phyloP scores from a whole-genome alignment of 2,888 invertebrate species.

The Cheilosia scutellata region DNA sequence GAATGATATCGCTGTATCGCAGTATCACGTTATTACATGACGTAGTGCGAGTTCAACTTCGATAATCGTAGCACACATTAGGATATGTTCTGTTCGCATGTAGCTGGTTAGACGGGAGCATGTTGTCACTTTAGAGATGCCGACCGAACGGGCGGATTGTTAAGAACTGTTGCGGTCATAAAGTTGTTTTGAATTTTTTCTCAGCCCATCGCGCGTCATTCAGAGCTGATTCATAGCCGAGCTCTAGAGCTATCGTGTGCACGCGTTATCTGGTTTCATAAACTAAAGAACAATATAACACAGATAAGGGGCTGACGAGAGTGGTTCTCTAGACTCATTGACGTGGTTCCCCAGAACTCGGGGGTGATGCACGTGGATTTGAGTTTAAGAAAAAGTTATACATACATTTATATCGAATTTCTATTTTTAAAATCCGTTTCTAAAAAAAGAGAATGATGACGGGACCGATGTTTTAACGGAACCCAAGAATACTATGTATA shows the following conservation, averaged over 20 bases:
- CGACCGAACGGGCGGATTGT: slow-evolving; percentile 8
- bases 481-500: too few relatives aligned
- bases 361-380: slow-evolving; percentile 6
- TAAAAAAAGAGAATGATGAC: too few relatives aligned
- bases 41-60: slow-evolving; percentile 41
- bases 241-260: not conserved
- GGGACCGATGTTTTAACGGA: too few relatives aligned
- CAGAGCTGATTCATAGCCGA: slow-evolving; percentile 15
- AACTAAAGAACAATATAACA: slow-evolving; percentile 11
- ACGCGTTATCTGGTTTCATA: slow-evolving; percentile 22
- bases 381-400: not conserved
- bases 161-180: not conserved
- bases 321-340: slow-evolving; percentile 17
- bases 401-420: too few relatives aligned
- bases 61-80: slow-evolving; percentile 3
- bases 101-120: slow-evolving; percentile 31
- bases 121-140: slow-evolving; percentile 30
- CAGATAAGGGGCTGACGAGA: slow-evolving; percentile 30
- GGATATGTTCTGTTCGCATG: slow-evolving; percentile 8
- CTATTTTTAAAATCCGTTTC: too few relatives aligned
- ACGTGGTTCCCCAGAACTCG: not conserved
- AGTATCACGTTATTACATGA: slow-evolving; percentile 47
- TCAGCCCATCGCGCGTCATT: not conserved
- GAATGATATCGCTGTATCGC: slow-evolving; percentile 45
- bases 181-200: slow-evolving; percentile 7